Base-by-base conservation (phyloP, 2,888 invertebrate species). In the Eremobia ochroleuca region DNA sequence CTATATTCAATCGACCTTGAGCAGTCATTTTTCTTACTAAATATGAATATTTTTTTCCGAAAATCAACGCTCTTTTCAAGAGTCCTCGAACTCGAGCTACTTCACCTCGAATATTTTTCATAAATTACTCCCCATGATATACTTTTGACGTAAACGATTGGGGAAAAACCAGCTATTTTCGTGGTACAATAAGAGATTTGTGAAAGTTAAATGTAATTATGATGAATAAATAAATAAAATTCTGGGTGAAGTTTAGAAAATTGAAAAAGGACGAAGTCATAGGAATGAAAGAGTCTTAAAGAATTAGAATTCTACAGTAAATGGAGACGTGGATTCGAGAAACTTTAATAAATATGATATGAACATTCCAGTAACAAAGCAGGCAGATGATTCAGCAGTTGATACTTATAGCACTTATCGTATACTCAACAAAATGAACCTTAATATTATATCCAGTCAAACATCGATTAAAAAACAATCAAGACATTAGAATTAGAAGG, bases 51-150 rank as follows among this genome's bases (percentile, higher is more conserved):
- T 83, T 62, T n/a, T 72, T 59, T 13, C 1, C 4, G 58, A 84
- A 87, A 75, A 87, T 81, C 74, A 75, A 69, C 73, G 86, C 71
- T 62, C 62, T 77, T 75, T 77, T 73, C 62, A 74, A 66, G 71
- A 58, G 25, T 64, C 55, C 59, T 81, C 64, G 6, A 52, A 65
- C 70, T 73, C 31, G 0, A 34, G 62, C 66, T 71, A 62, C 64
- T 81, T 69, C 69, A 64, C 49, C 64, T 18, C 59, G 40, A 87
- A 68, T 66, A 70, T 84, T 77, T 76, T 84, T 62, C 55, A 59
- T 68, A 75, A 80, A 83, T 80, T 67, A 79, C 77, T 80, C 70
- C n/a, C 43, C 58, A 49, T 71, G 40, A 77, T 70, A 69, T 59
- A 81, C n/a, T 82, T 79, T 77, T 68, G 82, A 80, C 67, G 69